Base-by-base conservation (phyloP, 2,888 invertebrate species). In the Vannuccia rotundouncinata region DNA sequence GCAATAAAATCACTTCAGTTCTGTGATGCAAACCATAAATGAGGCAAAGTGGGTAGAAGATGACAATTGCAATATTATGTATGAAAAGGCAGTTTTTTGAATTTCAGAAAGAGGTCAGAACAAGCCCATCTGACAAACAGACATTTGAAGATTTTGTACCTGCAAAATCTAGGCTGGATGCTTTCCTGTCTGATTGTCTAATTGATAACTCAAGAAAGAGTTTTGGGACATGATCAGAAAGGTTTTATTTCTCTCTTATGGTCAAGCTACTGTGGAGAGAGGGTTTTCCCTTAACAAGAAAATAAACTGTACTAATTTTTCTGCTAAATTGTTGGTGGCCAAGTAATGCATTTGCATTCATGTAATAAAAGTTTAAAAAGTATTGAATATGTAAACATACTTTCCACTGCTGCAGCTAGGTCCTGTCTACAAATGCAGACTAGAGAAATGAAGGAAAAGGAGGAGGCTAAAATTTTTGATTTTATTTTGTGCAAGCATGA, bases 71-170 rank as follows among this genome's bases (percentile, higher is more conserved):
- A 17, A 45, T 45, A 45, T 45, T 45, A 17, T n/a, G n/a, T n/a
- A n/a, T 66, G 25, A 5, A 66, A 66, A 66, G 25, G 66, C 66
- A 66, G 66, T 66, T 66, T 66, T 27, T 66, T 27, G 66, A 66
- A 66, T 66, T 66, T 66, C 66, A 27, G 66, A 66, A 66, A 66
- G 66, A n/a, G 25, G 66, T 66, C 66, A 66, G 66, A 27, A 66
- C 66, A 66, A 66, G 66, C 66, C 66, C 22, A 22, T 66, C 66
- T 66, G 66, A 66, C 66, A 66, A 66, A 66, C 66, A 66, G 10
- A 27, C 66, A 66, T 66, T 66, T 66, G 66, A 66, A 66, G 66
- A 66, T 66, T 66, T 66, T 66, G 66, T 66, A 66, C 66, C 5
- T 13, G 66, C 25, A 66, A 17, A 66, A 66, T 22, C 66, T 66